Percentiles rank a stretch among this genome's conserved stretches.
Conservation (phyloP, 2,888 invertebrate species). For the Hyalella azteca region DNA sequence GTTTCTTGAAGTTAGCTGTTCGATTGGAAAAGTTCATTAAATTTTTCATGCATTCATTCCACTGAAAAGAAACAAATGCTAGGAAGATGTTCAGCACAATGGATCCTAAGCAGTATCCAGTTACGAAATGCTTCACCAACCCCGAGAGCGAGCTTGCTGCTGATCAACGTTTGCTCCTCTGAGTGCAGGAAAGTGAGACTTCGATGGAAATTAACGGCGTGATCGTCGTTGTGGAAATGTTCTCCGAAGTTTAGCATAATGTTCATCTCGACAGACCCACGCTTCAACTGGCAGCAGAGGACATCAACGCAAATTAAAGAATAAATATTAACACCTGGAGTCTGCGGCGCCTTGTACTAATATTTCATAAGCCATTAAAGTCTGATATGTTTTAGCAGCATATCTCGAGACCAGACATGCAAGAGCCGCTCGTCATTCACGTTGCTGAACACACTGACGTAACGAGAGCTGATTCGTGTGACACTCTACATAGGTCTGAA, state of each 20-base stretch:
- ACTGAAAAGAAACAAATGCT: background rate
- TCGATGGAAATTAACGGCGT: slow-evolving; percentile 23
- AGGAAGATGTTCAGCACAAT: background rate
- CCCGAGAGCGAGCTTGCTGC: background rate
- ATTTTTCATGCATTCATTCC: background rate
- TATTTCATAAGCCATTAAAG: too few relatives aligned
- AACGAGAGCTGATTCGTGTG: too few relatives aligned
- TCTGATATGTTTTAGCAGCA: too few relatives aligned
- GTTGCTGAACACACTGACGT: too few relatives aligned
- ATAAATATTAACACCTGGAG: too few relatives aligned
- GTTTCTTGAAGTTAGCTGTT: background rate
- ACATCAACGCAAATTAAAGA: too few relatives aligned
- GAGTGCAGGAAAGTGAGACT: slow-evolving; percentile 23
- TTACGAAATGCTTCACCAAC: background rate
- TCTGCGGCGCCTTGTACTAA: too few relatives aligned
- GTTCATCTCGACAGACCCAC: slow-evolving; percentile 6
- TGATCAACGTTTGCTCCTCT: background rate
- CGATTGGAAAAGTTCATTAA: background rate
- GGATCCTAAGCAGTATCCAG: background rate
- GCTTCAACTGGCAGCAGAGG: slow-evolving; percentile 26
- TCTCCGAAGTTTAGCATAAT: slow-evolving; percentile 17
- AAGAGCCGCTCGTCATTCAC: too few relatives aligned
- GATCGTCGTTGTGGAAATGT: background rate
- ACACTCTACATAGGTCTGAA: too few relatives aligned
- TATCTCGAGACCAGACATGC: too few relatives aligned